Evolutionary conservation across 2,797 vertebrate genomes (phyloP).

Genomic region (Thamnophis elegans): DNA sequence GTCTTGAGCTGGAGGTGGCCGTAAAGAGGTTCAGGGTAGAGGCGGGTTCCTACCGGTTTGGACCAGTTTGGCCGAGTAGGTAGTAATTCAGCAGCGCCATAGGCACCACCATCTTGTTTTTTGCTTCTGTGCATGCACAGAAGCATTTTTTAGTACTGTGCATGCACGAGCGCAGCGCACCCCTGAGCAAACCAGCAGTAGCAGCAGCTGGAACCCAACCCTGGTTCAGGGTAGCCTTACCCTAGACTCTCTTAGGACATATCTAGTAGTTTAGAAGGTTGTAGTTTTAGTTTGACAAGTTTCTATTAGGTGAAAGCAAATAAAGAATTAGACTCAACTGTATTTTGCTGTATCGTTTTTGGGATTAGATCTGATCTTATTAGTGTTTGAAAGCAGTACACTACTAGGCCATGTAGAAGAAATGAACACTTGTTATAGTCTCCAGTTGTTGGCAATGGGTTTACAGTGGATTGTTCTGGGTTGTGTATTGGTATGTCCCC

Average conservation of each 20-base stretch:
- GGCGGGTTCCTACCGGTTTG: too few species aligned
- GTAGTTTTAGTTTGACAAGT: neutral
- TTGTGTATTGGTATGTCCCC: neutral
- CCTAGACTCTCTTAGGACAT: neutral
- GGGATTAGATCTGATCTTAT: neutral
- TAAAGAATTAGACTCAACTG: neutral
- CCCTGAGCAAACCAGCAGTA: too few species aligned
- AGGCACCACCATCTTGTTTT: too few species aligned
- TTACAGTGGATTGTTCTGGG: neutral
- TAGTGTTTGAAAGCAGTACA: neutral
- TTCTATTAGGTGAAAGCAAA: neutral
- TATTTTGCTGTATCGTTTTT: neutral
- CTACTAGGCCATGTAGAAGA: neutral
- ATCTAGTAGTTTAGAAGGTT: neutral
- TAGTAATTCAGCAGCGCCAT: too few species aligned
- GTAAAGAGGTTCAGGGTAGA: neutral
- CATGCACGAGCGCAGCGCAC: too few species aligned
- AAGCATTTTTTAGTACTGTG: too few species aligned
- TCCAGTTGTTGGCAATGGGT: neutral
- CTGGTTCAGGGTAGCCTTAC: neutral
- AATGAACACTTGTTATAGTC: neutral
- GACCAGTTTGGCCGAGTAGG: too few species aligned
- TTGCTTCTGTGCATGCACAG: too few species aligned
- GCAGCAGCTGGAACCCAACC: too few species aligned
- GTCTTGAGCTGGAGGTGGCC: neutral